Evolutionary conservation across 2,888 invertebrate genomes (phyloP), one percentile per base, ranked within the genome.

Genomic region (Eurytoma californica): DNA sequence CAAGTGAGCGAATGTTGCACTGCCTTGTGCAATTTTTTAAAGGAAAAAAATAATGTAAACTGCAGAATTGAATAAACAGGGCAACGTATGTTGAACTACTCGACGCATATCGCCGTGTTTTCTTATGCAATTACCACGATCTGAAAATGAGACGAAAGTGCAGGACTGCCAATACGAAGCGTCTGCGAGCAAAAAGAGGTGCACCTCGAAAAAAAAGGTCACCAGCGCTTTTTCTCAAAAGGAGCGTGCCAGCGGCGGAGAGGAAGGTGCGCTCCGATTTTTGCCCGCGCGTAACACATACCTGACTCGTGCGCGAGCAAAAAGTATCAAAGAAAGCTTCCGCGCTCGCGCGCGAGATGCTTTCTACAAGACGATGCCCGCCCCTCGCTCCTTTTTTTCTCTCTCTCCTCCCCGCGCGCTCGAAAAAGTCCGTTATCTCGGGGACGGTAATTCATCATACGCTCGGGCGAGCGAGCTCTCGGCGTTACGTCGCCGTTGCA

Each of bases 281-380:
- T 65, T 72, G 39, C 60, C n/a, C 63, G 61, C 75, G 55, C 70
- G 66, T 74, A 79, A 74, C 73, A 73, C 78, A 73, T 79, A 79
- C 79, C 69, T 58, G 47, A 53, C 13, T 24, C 18, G 30, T 39
- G n/a, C 13, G 16, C 20, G 49, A 53, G 67, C 55, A 76, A 76
- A 72, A 76, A 75, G 70, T 74, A 67, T 80, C 77, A 77, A 80
- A 80, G 79, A 79, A 79, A 79, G 80, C 77, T 75, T 75, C 79
- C 80, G 63, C 75, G 66, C 58, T 13, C 60, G 16, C 30, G 20
- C n/a, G 0, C 69, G 53, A 9, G 66, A 20, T 58, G 72, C 79
- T 76, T 80, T 80, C 80, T 68, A 66, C 61, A 60, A 57, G 51
- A 63, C 51, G 58, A 47, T 39, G 3, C 47, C 61, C 58, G 61